Conservation (phyloP, 2,888 invertebrate genomes). For the Arrhopalites spinosus region DNA sequence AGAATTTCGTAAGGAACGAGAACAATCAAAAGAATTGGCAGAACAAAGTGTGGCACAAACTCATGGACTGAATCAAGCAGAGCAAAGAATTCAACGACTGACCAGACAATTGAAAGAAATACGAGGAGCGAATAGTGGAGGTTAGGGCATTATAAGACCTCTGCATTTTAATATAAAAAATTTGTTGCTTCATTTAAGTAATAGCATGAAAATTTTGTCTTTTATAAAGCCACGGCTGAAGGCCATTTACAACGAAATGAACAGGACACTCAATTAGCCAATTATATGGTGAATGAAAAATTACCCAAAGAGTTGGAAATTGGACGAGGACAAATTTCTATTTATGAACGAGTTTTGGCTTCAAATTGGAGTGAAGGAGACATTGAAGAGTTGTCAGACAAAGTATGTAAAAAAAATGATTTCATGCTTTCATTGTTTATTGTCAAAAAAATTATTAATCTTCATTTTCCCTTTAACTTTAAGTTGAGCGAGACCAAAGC, state of each 20-base stretch:
- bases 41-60: constrained; percentile 67
- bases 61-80: constrained; percentile 62
- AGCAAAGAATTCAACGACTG: constrained; percentile 66
- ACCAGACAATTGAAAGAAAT: constrained; percentile 71
- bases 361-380: constrained; percentile 71
- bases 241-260: constrained; percentile 73
- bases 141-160: too few species aligned
- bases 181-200: too few species aligned
- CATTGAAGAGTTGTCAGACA: constrained; percentile 67
- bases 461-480: neutral
- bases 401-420: constrained; percentile 62
- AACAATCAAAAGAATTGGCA: constrained; percentile 65
- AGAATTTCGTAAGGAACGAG: constrained; percentile 65
- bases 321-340: constrained; percentile 70
- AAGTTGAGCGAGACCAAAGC: constrained; percentile 62
- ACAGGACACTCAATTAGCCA: constrained; percentile 76
- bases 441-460: neutral
- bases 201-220: too few species aligned
- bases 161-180: too few species aligned
- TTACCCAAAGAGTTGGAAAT: constrained; percentile 73
- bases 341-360: constrained; percentile 71
- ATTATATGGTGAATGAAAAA: constrained; percentile 77
- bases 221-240: constrained; percentile 69
- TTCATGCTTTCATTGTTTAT: neutral
- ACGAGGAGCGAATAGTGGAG: constrained; percentile 64